Conservation (phyloP, 2,797 vertebrate genomes). For the Manis javanica region DNA sequence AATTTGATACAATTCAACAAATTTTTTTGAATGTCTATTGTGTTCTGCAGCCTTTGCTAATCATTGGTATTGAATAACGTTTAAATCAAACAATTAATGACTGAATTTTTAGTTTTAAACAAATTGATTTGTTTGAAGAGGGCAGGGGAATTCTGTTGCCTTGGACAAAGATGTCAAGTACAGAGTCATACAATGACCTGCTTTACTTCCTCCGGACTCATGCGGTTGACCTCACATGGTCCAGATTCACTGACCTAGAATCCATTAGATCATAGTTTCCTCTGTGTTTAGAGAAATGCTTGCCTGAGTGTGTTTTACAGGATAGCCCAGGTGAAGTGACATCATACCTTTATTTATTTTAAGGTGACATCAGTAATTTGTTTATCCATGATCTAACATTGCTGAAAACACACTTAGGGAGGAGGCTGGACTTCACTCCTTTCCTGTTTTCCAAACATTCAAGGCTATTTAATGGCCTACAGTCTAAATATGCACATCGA, state of each 20-base stretch:
- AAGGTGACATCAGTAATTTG: constrained; percentile 1
- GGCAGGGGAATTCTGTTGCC: too few relatives aligned
- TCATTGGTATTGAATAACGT: too few relatives aligned
- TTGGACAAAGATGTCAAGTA: too few relatives aligned
- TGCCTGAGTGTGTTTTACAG: background rate
- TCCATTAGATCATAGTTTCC: background rate
- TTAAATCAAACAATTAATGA: too few relatives aligned
- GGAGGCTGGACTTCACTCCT: background rate
- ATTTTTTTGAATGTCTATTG: too few relatives aligned
- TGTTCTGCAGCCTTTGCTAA: too few relatives aligned
- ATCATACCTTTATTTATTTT: background rate
- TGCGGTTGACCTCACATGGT: background rate
- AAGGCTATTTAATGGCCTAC: background rate
- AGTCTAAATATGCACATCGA: constrained; percentile 41
- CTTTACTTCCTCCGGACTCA: background rate
- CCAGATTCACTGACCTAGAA: background rate
- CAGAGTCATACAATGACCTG: background rate
- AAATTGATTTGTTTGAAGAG: too few relatives aligned
- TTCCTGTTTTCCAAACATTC: constrained; percentile 40
- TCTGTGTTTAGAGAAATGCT: background rate
- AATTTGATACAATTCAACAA: too few relatives aligned
- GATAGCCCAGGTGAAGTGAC: background rate
- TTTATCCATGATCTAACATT: background rate
- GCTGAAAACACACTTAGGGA: background rate
- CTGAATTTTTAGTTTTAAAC: too few relatives aligned